Evolutionary conservation across 2,113 vertebrate genomes (phyloP), one percentile per base, ranked within the genome.

Genomic region (Empidonax traillii): DNA sequence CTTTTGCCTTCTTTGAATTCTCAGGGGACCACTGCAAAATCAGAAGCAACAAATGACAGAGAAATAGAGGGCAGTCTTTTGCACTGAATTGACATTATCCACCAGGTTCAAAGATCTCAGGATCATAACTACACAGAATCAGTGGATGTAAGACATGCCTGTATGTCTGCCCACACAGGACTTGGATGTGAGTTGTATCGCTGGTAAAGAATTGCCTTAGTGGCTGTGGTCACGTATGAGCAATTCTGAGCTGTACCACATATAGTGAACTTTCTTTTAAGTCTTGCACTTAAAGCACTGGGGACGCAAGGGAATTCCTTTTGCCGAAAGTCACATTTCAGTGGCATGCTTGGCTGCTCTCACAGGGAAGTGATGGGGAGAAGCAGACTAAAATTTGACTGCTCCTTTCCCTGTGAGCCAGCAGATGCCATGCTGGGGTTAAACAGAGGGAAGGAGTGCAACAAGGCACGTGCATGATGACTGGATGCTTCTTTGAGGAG

Each of bases 381-480:
- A n/a, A 82, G 28, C 17, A 75, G 27, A n/a, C 23, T 68, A 68
- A 66, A 76, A 85, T 30, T 2, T 59, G 39, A 14, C 22, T 10
- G 21, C 49, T 56, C 65, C 31, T 73, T 56, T 90, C 41, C 63
- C 12, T 39, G 49, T 9, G 51, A 37, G 51, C 49, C 2, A 2
- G 44, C 10, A 71, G 61, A 27, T 56, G 27, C 72, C 6, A 10
- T 2, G 19, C 18, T 13, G 19, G 30, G 31, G 13, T 49, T 17
- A 71, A 59, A 30, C 12, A 62, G 39, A 89, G 39, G 18, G 27
- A 51, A 55, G 22, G 47, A 81, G 14, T 1, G 4, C 22, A 35
- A 24, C 0, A 18, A 47, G 22, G 28, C 37, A 61, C 0, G 1
- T 22, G 51, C 21, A 52, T 0, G 3, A 11, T 1, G 1, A 18